phyloP scores from a whole-genome alignment of 2,888 invertebrate species.

The Baccha elongata region DNA sequence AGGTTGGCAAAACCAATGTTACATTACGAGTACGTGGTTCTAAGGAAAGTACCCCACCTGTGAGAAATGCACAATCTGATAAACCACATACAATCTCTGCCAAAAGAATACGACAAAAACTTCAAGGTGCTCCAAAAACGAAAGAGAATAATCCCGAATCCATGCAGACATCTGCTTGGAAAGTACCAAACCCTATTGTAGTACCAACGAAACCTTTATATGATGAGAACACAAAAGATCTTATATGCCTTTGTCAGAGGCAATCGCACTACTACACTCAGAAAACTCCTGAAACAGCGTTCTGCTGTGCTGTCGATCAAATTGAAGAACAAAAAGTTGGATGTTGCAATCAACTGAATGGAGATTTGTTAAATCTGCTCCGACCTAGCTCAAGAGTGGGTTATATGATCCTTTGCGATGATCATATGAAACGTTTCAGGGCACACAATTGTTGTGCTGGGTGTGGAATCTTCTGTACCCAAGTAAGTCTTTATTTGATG shows the following conservation, averaged over 20 bases:
- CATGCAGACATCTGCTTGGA: slow-evolving; percentile 33
- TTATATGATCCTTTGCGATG: slow-evolving; percentile 90
- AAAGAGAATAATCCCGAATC: slow-evolving; percentile 52
- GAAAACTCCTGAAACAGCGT: slow-evolving; percentile 82
- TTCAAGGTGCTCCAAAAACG: slow-evolving; percentile 34
- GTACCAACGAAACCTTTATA: slow-evolving; percentile 65
- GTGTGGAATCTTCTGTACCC: slow-evolving; percentile 95
- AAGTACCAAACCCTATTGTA: slow-evolving; percentile 46
- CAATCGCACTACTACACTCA: slow-evolving; percentile 83
- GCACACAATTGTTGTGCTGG: slow-evolving; percentile 95
- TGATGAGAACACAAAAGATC: slow-evolving; percentile 56
- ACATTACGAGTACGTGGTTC: slow-evolving; percentile 79
- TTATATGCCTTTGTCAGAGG: slow-evolving; percentile 84
- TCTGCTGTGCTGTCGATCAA: slow-evolving; percentile 89
- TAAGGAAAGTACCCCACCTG: slow-evolving; percentile 74
- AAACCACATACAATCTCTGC: slow-evolving; percentile 31
- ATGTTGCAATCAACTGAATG: slow-evolving; percentile 88
- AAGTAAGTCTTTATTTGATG: slow-evolving; percentile 83
- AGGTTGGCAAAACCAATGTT: slow-evolving; percentile 81
- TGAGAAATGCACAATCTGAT: slow-evolving; percentile 17
- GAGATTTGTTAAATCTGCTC: slow-evolving; percentile 84
- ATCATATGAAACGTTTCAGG: slow-evolving; percentile 89
- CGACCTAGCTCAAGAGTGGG: slow-evolving; percentile 90
- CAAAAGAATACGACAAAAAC: slow-evolving; percentile 52
- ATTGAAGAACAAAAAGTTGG: slow-evolving; percentile 90